These are phyloP conservation scores for Eptesicus fuscus DNA, from an alignment of 2,113 vertebrate genomes.

Conservation along the genomic window DNA sequence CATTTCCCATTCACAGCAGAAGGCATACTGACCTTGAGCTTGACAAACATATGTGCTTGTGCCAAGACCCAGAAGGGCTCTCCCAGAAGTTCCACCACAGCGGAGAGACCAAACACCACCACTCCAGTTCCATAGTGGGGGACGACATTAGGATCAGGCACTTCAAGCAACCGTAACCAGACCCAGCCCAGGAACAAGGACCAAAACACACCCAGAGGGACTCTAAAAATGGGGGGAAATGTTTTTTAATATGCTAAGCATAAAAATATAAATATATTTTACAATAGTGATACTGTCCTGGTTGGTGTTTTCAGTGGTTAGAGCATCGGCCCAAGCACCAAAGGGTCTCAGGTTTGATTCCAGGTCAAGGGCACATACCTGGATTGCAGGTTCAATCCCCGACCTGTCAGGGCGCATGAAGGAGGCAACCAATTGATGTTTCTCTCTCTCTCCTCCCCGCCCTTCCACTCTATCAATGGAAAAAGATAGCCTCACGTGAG, in stretches of 20 bases:
- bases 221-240: constrained; percentile 78
- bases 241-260: neutral
- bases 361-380: no score
- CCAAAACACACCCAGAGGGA: constrained; percentile 93
- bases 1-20: neutral
- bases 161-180: constrained; percentile 92
- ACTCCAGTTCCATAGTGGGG: constrained; percentile 92
- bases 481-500: no score
- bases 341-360: no score
- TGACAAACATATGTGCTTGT: constrained; percentile 94
- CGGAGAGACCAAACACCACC: constrained; percentile 90
- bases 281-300: neutral
- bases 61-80: constrained; percentile 97
- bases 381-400: no score
- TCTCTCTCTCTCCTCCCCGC: no score
- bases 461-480: no score
- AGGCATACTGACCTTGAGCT: constrained; percentile 87
- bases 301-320: no score
- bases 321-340: no score
- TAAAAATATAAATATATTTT: neutral
- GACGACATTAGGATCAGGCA: constrained; percentile 86
- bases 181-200: constrained; percentile 86
- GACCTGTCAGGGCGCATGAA: no score
- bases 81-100: constrained; percentile 92
- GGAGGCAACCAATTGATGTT: no score